A percentile compares a stretch with the other conserved stretches of the same genome.
Conservation (phyloP, 2,888 invertebrate species). For the Coecobrya sp. region DNA sequence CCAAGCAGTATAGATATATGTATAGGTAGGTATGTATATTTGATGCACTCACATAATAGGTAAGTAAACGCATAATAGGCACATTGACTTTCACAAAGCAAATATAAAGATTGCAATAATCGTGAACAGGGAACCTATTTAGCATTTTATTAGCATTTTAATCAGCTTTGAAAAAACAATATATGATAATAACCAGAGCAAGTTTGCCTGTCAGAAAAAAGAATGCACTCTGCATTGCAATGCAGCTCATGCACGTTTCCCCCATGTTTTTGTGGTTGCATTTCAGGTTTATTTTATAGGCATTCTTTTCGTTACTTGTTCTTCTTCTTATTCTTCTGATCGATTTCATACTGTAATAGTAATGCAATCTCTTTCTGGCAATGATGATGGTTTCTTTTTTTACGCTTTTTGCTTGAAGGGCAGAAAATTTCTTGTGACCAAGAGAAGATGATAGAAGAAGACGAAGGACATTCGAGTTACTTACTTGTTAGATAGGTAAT, state of each 20-base stretch:
- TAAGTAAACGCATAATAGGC: conserved; percentile 10
- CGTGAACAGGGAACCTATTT: not conserved
- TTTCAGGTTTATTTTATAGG: conserved; percentile 54
- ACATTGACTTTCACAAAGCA: conserved; percentile 23
- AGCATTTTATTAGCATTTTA: conserved; percentile 46
- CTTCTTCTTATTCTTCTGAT: not conserved
- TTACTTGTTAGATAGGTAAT: conserved; percentile 46
- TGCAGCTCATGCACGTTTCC: conserved; percentile 30
- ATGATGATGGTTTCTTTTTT: not conserved
- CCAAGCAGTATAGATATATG: not conserved
- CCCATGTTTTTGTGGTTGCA: conserved; percentile 16
- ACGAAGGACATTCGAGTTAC: conserved; percentile 48
- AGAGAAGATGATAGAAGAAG: not conserved
- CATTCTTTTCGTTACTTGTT: conserved; percentile 1
- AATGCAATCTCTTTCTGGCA: not conserved
- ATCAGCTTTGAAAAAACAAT: conserved; percentile 44
- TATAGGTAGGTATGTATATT: no score
- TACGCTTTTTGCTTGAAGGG: conserved; percentile 37
- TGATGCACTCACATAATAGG: conserved; percentile 19
- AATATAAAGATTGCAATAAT: conserved; percentile 10
- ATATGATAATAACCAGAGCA: conserved; percentile 3
- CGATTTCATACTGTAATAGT: conserved; percentile 11
- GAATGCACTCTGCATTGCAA: conserved; percentile 57
- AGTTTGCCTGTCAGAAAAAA: not conserved
- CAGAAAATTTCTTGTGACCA: conserved; percentile 49